Base-by-base conservation (phyloP, 2,888 invertebrate genomes). In the Flexamia atlantica region DNA sequence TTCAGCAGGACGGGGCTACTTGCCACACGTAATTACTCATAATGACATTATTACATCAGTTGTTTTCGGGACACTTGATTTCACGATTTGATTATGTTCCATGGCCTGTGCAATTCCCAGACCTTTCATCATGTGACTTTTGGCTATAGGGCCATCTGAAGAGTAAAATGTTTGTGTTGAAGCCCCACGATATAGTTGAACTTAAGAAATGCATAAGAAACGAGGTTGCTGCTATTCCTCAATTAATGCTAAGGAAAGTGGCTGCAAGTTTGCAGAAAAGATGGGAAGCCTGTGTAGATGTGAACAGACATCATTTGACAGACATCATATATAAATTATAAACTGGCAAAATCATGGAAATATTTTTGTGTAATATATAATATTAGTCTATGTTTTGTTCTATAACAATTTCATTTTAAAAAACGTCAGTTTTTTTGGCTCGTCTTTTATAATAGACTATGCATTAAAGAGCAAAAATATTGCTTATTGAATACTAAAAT, bases 331-430 rank as follows among this genome's bases (percentile, higher is more conserved):
- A 42, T 42, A 5, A 28, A 30, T 30, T 30, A 17, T 68, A 14
- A 68, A 68, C 28, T 74, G 40, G 40, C 46, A 20, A 40, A 14
- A 74, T n/a, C 4, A 74, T 36, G 53, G 20, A 53, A 53, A n/a
- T 79, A 79, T 79, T 79, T 79, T 53, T 53, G 50, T 79, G 1
- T 42, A 2, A 20, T 79, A 53, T 79, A 28, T 20, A 79, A 76
- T n/a, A n/a, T n/a, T n/a, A n/a, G n/a, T n/a, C n/a, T n/a, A n/a
- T n/a, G n/a, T n/a, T n/a, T n/a, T n/a, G n/a, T n/a, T n/a, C n/a
- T n/a, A n/a, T n/a, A n/a, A n/a, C n/a, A n/a, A n/a, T n/a, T n/a
- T n/a, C n/a, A n/a, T n/a, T n/a, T n/a, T n/a, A n/a, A n/a, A n/a
- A n/a, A n/a, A n/a, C n/a, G n/a, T n/a, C n/a, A n/a, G n/a, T n/a